phyloP scores from a whole-genome alignment of 2,113 vertebrate genomes.

The Austrofundulus limnaeus region DNA sequence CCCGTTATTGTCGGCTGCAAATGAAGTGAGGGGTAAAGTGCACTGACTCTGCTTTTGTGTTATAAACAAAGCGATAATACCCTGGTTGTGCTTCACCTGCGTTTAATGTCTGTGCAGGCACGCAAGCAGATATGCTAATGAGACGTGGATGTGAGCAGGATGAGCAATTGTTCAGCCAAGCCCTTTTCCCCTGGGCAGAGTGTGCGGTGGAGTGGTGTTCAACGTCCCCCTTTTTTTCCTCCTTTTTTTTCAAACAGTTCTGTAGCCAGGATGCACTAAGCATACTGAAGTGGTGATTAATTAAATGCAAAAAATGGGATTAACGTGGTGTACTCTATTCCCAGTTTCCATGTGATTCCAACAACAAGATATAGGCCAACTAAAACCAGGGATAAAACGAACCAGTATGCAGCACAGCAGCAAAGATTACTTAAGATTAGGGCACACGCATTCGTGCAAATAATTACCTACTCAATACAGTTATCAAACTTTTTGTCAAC shows the following conservation, averaged over 20 bases:
- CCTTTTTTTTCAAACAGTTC: slow-evolving; percentile 36
- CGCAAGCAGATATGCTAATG: slow-evolving; percentile 73
- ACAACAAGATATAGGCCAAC: slow-evolving; percentile 26
- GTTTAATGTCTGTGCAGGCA: slow-evolving; percentile 63
- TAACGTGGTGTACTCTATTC: slow-evolving; percentile 36
- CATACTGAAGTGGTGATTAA: slow-evolving; percentile 55
- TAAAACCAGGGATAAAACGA: slow-evolving; percentile 51
- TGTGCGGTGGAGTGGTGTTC: slow-evolving; percentile 42
- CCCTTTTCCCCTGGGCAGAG: slow-evolving; percentile 50
- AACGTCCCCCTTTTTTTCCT: slow-evolving; percentile 21
- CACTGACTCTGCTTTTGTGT: slow-evolving; percentile 50
- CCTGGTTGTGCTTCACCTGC: slow-evolving; percentile 63
- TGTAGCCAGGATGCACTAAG: slow-evolving; percentile 30
- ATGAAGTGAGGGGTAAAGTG: slow-evolving; percentile 35
- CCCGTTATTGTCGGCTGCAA: slow-evolving; percentile 47
- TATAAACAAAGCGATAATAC: slow-evolving; percentile 67
- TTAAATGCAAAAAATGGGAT: slow-evolving; percentile 67
- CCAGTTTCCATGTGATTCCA: slow-evolving; percentile 50
- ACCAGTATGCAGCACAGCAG: slow-evolving; percentile 31
- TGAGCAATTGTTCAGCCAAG: slow-evolving; percentile 66
- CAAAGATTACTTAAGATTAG: slow-evolving; percentile 59
- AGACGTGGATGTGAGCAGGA: slow-evolving; percentile 48
- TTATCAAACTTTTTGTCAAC: slow-evolving; percentile 1
- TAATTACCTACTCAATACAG: slow-evolving; percentile 22
- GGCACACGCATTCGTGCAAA: slow-evolving; percentile 29